Evolutionary conservation across 30 jellyfish, hydroid and myxozoan species (phyloP).

Genomic region (Aurelia sp.): DNA sequence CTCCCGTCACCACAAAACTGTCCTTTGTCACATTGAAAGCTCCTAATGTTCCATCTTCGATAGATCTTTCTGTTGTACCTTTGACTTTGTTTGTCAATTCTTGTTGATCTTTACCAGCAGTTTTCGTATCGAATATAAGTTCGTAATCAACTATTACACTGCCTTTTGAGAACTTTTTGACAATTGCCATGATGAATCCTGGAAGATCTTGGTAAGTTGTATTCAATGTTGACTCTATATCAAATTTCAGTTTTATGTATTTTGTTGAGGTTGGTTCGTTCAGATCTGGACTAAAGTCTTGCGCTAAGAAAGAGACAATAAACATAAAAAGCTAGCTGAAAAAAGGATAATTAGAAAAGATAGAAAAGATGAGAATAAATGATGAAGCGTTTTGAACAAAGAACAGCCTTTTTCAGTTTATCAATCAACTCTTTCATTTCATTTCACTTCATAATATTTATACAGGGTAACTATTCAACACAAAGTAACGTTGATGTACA

Average conservation of each 20-base stretch:
- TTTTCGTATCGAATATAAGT: conserved; percentile 48
- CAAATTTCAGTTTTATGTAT: conserved; percentile 14
- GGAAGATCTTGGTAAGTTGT: conserved; percentile 46
- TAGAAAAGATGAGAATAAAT: no score
- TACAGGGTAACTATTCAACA: no score
- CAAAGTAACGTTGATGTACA: no score
- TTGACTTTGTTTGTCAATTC: conserved; percentile 16
- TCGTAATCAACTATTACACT: conserved; percentile 41
- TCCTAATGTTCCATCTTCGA: conserved; percentile 30
- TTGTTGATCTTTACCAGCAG: conserved; percentile 31
- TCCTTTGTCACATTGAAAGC: conserved; percentile 26
- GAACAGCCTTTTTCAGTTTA: no score
- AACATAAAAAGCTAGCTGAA: background rate
- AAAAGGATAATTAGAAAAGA: no score
- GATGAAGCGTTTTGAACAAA: no score
- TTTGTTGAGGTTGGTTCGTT: background rate
- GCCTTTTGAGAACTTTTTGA: conserved; percentile 27
- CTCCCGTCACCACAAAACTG: background rate
- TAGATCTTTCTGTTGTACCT: conserved; percentile 5
- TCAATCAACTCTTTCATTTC: no score
- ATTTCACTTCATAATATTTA: no score
- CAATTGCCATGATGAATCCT: conserved; percentile 56
- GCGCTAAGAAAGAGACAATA: background rate
- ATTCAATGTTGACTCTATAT: conserved; percentile 35
- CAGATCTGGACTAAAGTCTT: background rate